These are phyloP conservation scores for Meteorus colon DNA, from an alignment of 2,888 invertebrate genomes.

Conservation along the genomic window DNA sequence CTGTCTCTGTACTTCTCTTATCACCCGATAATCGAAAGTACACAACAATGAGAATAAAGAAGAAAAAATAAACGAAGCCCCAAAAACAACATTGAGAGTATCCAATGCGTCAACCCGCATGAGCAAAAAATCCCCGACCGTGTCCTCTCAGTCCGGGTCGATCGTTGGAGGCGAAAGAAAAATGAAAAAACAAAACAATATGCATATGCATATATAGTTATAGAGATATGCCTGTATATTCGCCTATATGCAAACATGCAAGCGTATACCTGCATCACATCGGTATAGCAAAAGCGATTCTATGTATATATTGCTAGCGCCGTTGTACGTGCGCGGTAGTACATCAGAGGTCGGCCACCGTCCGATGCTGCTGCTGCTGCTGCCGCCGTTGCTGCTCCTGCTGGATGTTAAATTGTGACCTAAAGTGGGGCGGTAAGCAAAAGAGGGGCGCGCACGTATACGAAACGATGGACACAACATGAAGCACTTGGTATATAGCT, in stretches of 20 bases:
- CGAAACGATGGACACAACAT: background rate
- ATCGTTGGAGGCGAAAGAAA: background rate
- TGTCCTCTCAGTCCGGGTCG: background rate
- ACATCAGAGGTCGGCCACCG: constrained; percentile 35
- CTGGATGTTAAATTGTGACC: constrained; percentile 37
- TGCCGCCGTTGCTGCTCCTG: constrained; percentile 43
- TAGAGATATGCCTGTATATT: background rate
- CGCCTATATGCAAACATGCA: background rate
- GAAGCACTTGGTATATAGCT: background rate
- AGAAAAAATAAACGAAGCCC: no score
- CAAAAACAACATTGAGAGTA: no score
- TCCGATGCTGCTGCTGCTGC: constrained; percentile 44
- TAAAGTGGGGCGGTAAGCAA: background rate
- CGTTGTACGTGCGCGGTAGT: constrained; percentile 15
- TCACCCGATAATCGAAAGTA: no score
- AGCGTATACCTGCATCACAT: no score
- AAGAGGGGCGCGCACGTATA: constrained; percentile 22
- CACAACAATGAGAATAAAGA: background rate
- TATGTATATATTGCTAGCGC: background rate
- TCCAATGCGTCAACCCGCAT: background rate
- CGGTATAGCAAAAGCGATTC: background rate
- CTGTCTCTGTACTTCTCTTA: no score
- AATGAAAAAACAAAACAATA: background rate
- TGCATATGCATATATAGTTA: background rate
- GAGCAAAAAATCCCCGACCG: background rate